A percentile compares a stretch with the other conserved stretches of the same genome.
These are phyloP conservation scores for Mobula hypostoma DNA, from an alignment of 2,113 vertebrate species.

Conservation along the genomic window DNA sequence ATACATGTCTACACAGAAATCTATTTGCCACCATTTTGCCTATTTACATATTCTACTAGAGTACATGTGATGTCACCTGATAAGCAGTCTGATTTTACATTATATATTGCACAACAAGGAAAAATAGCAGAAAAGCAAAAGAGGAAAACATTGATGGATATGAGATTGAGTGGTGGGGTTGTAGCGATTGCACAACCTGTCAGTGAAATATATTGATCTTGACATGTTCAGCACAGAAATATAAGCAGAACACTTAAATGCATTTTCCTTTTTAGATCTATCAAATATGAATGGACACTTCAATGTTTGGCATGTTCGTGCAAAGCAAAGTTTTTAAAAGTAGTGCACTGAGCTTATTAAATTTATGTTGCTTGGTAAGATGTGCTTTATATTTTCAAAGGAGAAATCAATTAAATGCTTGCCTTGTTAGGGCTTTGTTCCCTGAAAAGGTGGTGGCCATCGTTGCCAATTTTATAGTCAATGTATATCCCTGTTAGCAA, in stretches of 20 bases:
- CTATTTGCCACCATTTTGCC: too few relatives aligned
- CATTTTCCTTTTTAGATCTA: slow-evolving; percentile 5
- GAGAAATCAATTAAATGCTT: background rate
- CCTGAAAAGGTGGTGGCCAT: background rate
- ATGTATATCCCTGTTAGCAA: too few relatives aligned
- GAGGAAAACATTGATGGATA: background rate
- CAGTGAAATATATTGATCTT: background rate
- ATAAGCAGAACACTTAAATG: background rate
- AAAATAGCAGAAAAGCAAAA: background rate
- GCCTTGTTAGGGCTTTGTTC: background rate
- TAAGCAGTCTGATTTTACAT: background rate
- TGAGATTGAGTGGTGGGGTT: background rate
- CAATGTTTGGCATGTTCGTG: background rate
- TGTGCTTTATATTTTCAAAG: background rate
- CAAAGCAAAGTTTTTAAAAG: background rate
- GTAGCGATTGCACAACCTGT: background rate
- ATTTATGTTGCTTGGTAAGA: background rate
- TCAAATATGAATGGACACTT: background rate
- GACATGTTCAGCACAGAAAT: background rate
- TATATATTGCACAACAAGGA: background rate
- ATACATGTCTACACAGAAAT: too few relatives aligned
- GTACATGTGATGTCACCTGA: background rate
- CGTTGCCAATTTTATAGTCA: too few relatives aligned
- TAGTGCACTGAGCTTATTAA: background rate
- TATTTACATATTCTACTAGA: too few relatives aligned